These are phyloP conservation scores for Beroe forskalii DNA, from an alignment of 37 sponge, comb jelly and placozoan species.

Conservation along the genomic window DNA sequence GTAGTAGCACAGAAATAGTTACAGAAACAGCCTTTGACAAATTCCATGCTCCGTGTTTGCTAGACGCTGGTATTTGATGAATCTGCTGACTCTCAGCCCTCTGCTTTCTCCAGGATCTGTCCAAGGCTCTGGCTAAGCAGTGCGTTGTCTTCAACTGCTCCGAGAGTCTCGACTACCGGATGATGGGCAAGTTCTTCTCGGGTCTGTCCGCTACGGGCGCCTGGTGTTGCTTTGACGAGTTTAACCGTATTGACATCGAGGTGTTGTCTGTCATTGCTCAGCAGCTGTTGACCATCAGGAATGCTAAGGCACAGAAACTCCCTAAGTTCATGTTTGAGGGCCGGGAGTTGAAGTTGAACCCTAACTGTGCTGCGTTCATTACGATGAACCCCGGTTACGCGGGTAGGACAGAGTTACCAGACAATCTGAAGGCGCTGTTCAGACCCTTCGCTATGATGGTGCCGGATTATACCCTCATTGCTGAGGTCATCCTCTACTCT, in stretches of 20 bases:
- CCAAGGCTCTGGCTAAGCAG: conserved; percentile 96
- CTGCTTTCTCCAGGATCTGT: conserved; percentile 70
- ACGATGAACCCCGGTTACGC: conserved; percentile 99
- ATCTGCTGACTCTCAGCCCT: too few relatives aligned
- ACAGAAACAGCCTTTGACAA: not conserved
- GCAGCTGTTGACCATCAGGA: conserved; percentile 93
- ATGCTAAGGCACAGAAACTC: conserved; percentile 85
- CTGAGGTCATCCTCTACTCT: conserved; percentile 97
- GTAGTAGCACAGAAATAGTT: not conserved
- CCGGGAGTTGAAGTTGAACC: conserved; percentile 89
- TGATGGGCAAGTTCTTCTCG: conserved; percentile 99
- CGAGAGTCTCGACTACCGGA: conserved; percentile 93
- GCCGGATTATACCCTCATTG: conserved; percentile 97
- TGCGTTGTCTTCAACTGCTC: conserved; percentile 99
- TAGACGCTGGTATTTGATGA: not conserved
- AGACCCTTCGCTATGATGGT: conserved; percentile 99
- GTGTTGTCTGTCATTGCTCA: conserved; percentile 99
- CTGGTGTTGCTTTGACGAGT: conserved; percentile 99
- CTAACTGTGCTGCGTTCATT: conserved; percentile 92
- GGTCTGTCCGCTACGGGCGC: conserved; percentile 98
- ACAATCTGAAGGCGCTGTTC: conserved; percentile 97
- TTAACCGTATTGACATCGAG: conserved; percentile 98
- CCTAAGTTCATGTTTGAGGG: conserved; percentile 95
- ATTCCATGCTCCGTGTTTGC: not conserved
- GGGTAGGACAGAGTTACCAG: conserved; percentile 96